phyloP scores from a whole-genome alignment of 2,113 vertebrate genomes.

The Xenopus borealis region DNA sequence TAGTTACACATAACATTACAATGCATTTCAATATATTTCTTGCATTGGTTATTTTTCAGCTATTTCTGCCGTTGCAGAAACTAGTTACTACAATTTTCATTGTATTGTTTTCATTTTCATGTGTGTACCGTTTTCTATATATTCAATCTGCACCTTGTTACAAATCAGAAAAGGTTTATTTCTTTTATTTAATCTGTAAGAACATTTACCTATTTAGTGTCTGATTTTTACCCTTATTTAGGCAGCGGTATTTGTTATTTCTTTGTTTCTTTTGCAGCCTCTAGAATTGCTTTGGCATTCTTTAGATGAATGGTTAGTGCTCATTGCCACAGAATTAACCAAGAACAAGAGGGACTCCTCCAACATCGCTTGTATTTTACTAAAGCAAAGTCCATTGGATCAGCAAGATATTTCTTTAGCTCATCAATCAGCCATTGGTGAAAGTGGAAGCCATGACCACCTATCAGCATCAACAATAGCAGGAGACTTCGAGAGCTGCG shows the following conservation, averaged over 20 bases:
- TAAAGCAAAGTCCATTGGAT: conserved; percentile 78
- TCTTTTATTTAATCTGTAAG: too few species aligned
- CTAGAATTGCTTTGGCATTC: conserved; percentile 97
- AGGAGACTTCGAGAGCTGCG: conserved; percentile 55
- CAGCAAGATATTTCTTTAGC: conserved; percentile 61
- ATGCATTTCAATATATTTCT: too few species aligned
- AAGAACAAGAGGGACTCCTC: conserved; percentile 75
- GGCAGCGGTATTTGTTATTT: conserved; percentile 16
- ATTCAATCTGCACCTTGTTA: too few species aligned
- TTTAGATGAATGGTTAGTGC: conserved; percentile 93
- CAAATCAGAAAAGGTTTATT: too few species aligned
- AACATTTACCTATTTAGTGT: too few species aligned
- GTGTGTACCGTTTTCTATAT: too few species aligned
- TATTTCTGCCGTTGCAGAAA: too few species aligned
- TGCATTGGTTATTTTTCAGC: too few species aligned
- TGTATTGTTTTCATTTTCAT: too few species aligned
- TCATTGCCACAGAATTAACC: conserved; percentile 92
- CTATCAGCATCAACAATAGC: conserved; percentile 48
- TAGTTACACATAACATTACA: too few species aligned
- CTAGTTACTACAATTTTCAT: too few species aligned
- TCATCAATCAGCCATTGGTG: conserved; percentile 56
- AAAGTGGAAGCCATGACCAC: conserved; percentile 52
- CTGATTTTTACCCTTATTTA: not conserved
- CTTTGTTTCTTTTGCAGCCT: conserved; percentile 69
- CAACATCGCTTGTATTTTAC: conserved; percentile 77